phyloP scores from a whole-genome alignment of 2,888 invertebrate genomes.

The Chrysolina oricalcia region DNA sequence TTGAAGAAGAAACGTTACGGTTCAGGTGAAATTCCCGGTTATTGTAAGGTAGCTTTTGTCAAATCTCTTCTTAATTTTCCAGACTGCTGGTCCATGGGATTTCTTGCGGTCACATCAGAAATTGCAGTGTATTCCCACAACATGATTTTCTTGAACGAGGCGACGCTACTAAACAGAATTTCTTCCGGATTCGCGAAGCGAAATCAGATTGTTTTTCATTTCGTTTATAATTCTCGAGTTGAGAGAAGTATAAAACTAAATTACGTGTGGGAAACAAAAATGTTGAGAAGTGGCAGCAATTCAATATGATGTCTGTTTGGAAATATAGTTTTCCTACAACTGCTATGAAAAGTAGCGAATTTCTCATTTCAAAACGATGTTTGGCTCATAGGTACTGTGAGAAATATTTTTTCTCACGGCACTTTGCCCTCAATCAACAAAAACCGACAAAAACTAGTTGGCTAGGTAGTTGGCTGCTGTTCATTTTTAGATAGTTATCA shows the following conservation, averaged over 20 bases:
- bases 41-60: slow-evolving; percentile 50
- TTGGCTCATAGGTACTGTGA: too few relatives aligned
- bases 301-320: too few relatives aligned
- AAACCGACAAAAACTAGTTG: too few relatives aligned
- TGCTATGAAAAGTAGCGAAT: too few relatives aligned
- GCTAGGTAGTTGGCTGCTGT: too few relatives aligned
- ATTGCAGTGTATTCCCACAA: slow-evolving; percentile 46
- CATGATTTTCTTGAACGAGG: slow-evolving; percentile 36
- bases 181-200: not conserved
- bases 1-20: slow-evolving; percentile 23
- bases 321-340: too few relatives aligned
- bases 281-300: too few relatives aligned
- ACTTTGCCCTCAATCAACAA: too few relatives aligned
- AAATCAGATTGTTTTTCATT: slow-evolving; percentile 1
- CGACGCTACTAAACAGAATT: slow-evolving; percentile 28
- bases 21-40: slow-evolving; percentile 49
- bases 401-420: too few relatives aligned
- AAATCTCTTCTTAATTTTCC: slow-evolving; percentile 58
- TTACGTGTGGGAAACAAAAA: not conserved
- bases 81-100: slow-evolving; percentile 55
- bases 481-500: too few relatives aligned
- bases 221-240: not conserved
- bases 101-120: slow-evolving; percentile 51
- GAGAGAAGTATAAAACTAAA: not conserved
- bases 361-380: too few relatives aligned